phyloP scores from a whole-genome alignment of 2,888 invertebrate genomes.

The Spodoptera picta region DNA sequence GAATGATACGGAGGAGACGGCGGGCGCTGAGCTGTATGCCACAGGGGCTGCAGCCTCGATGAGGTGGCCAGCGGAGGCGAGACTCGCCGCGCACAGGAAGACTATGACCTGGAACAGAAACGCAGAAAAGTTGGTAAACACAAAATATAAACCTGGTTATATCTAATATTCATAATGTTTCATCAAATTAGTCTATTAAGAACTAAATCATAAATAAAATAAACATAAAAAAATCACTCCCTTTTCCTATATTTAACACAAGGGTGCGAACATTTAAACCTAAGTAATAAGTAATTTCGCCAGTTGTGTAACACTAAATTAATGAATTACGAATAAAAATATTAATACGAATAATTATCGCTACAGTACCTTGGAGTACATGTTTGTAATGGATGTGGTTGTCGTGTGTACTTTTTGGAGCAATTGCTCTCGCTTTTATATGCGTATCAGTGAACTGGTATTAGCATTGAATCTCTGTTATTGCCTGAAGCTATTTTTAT shows the following conservation, averaged over 20 bases:
- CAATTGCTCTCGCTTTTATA: slow-evolving; percentile 82
- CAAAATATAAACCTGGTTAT: too few relatives aligned
- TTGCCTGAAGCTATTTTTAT: slow-evolving; percentile 51
- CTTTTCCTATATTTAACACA: too few relatives aligned
- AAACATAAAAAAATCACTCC: too few relatives aligned
- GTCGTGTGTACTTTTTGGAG: slow-evolving; percentile 74
- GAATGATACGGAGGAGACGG: slow-evolving; percentile 64
- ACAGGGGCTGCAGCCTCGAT: slow-evolving; percentile 73
- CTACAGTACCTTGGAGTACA: slow-evolving; percentile 80
- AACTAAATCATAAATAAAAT: too few relatives aligned
- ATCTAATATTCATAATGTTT: too few relatives aligned
- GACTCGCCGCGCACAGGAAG: slow-evolving; percentile 88
- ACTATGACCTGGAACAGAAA: slow-evolving; percentile 78
- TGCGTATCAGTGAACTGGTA: slow-evolving; percentile 72
- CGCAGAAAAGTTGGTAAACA: background rate
- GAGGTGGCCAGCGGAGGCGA: slow-evolving; percentile 89
- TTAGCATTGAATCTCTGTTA: slow-evolving; percentile 64
- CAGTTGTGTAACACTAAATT: too few relatives aligned
- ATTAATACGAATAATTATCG: slow-evolving; percentile 27
- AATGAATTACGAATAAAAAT: slow-evolving; percentile 4
- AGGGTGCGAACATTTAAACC: too few relatives aligned
- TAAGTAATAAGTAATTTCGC: too few relatives aligned
- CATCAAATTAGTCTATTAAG: too few relatives aligned
- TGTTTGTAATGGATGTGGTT: slow-evolving; percentile 75
- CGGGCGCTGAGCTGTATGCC: slow-evolving; percentile 76